Base-by-base conservation (phyloP, 2,113 vertebrate genomes). In the Phoenicopterus ruber region DNA sequence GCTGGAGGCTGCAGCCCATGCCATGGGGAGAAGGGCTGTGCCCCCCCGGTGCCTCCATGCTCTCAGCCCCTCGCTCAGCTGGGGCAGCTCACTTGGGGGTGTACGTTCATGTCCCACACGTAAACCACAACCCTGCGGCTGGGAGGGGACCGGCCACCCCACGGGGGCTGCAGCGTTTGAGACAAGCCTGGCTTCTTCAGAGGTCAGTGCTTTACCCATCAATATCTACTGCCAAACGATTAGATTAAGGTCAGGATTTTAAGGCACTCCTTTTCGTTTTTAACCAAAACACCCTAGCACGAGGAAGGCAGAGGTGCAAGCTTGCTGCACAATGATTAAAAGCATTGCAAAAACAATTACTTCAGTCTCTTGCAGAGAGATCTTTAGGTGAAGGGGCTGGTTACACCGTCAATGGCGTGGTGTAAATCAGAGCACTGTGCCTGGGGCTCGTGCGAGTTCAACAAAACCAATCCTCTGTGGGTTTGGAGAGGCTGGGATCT, bases 101-200 rank as follows among this genome's bases (percentile, higher is more conserved):
- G 10, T 31, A 8, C 1, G 0, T 34, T 38, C 32, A 6, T 9
- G 25, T 70, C 12, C 7, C 38, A 38, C 31, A 44, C 0, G 0
- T 16, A 26, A 66, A 40, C 1, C 34, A 32, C n/a, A n/a, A 3
- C 36, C 28, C 36, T 38, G 34, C 26, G 25, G 9, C 24, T 44
- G 28, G 24, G 16, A 80, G 32, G 7, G 28, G 28, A 65, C 13
- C 0, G 0, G 25, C 42, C 17, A 38, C 26, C 12, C 34, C 20
- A 1, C 0, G 0, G 21, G n/a, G 46, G 22, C 44, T 63, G 42
- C 28, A 15, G 57, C 0, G 17, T 22, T 46, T 62, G 49, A 62
- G 77, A 22, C 36, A 34, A 73, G 15, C 31, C n/a, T 9, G 26
- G 15, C 40, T 38, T 74, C 61, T 61, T 21, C 36, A 32, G 54